phyloP scores from a whole-genome alignment of 2,113 vertebrate genomes.

The Corythornis vintsioides region DNA sequence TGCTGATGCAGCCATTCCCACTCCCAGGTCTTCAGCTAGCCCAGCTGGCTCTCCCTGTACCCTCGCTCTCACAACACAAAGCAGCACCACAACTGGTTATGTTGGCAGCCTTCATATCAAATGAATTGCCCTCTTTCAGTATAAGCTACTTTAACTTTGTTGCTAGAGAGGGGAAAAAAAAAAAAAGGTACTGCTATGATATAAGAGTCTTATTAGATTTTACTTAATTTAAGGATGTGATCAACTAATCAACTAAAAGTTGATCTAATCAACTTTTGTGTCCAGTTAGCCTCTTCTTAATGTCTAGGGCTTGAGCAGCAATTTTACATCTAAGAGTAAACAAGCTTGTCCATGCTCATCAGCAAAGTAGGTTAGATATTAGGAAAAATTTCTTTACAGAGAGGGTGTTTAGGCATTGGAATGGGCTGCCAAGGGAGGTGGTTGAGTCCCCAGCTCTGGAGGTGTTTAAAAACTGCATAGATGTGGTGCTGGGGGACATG shows the following conservation, averaged over 20 bases:
- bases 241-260: background rate
- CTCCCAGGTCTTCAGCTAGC: background rate
- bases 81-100: background rate
- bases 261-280: background rate
- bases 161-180: background rate
- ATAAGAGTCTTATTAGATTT: background rate
- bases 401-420: too few species aligned
- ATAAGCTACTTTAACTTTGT: background rate
- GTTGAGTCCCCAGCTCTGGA: too few species aligned
- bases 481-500: too few species aligned
- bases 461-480: too few species aligned
- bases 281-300: background rate
- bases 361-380: background rate
- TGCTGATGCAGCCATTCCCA: background rate
- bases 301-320: fast-evolving
- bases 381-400: too few species aligned
- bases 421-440: too few species aligned
- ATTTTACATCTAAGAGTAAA: background rate
- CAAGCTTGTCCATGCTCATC: background rate
- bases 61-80: background rate
- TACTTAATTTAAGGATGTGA: background rate
- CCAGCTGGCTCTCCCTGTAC: fast-evolving
- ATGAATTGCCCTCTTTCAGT: background rate
- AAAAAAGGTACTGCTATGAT: background rate
- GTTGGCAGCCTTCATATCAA: background rate